Evolutionary conservation across 2,797 vertebrate genomes (phyloP), one percentile per base, ranked within the genome.

Genomic region (Rhinatrema bivittatum): DNA sequence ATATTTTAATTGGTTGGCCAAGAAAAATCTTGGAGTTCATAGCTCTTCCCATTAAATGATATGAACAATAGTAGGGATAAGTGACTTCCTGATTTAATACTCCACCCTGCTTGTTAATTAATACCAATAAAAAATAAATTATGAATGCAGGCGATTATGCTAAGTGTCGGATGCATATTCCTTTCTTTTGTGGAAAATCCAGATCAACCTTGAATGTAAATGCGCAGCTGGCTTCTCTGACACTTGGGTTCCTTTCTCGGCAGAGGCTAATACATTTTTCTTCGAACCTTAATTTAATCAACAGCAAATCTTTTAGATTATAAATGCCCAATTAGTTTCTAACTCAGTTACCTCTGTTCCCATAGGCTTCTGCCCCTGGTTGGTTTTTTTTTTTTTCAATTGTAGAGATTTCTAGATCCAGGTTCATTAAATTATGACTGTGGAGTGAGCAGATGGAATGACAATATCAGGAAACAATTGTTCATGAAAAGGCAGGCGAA

Each of bases 151-250:
- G 60, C n/a, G 57, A 56, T 49, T 28, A 12, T 14, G 64, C 61
- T n/a, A 70, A 68, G 68, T 68, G 68, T 68, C 66, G 68, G 68
- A 60, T 54, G 52, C 60, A 43, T 53, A 56, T 58, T 45, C 10
- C 49, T 56, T 4, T 18, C 45, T 48, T 51, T 52, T 55, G n/a
- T 46, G 52, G 62, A 65, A 56, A 65, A 60, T 51, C 58, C 53
- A 33, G 53, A 45, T 14, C 60, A 71, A 64, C 58, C 58, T 39
- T 54, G 36, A 56, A 65, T 68, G 64, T 64, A 65, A 68, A 68
- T 71, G 53, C 56, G 54, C 68, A 71, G 61, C 64, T 63, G 62
- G 27, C 58, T 52, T 50, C 52, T 57, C 18, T 72, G 67, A 70
- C 64, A 64, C 66, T 68, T 66, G 14, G 55, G 57, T 50, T 52